These are phyloP conservation scores for Ascaphus truei DNA, from an alignment of 2,113 vertebrate species.

Conservation along the genomic window DNA sequence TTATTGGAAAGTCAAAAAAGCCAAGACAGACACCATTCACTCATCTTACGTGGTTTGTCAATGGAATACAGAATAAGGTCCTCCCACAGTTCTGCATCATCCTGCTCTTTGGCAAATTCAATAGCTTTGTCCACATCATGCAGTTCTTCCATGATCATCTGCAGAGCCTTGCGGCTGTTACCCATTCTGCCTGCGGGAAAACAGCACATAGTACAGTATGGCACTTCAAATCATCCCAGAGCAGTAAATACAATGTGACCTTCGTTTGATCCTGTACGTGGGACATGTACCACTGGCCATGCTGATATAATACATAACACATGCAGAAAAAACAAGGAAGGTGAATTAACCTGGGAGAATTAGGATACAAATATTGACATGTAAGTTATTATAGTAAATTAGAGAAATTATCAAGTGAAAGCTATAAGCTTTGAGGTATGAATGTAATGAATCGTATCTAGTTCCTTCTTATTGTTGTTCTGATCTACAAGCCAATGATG, in stretches of 20 bases:
- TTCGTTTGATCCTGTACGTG: neutral
- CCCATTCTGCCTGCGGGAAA: conserved; percentile 87
- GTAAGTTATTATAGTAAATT: too few species aligned
- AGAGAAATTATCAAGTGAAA: too few species aligned
- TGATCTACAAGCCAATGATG: too few species aligned
- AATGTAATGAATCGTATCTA: too few species aligned
- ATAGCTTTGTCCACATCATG: conserved; percentile 95
- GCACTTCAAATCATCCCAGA: neutral
- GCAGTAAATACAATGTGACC: neutral
- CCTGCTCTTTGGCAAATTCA: conserved; percentile 97
- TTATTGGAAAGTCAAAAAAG: neutral
- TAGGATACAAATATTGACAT: too few species aligned
- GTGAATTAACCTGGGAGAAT: too few species aligned
- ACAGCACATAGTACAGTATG: neutral
- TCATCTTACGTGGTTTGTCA: conserved; percentile 87
- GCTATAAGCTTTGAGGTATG: too few species aligned
- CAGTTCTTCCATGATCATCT: conserved; percentile 98
- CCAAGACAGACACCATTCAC: neutral
- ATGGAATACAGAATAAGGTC: conserved; percentile 97
- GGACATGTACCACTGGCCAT: too few species aligned
- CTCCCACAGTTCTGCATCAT: conserved; percentile 95
- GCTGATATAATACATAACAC: neutral
- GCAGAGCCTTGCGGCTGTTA: conserved; percentile 89
- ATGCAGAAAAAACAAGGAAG: neutral
- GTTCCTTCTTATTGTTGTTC: too few species aligned